phyloP scores from a whole-genome alignment of 2,797 vertebrate species.

The Fistularia tabacaria region DNA sequence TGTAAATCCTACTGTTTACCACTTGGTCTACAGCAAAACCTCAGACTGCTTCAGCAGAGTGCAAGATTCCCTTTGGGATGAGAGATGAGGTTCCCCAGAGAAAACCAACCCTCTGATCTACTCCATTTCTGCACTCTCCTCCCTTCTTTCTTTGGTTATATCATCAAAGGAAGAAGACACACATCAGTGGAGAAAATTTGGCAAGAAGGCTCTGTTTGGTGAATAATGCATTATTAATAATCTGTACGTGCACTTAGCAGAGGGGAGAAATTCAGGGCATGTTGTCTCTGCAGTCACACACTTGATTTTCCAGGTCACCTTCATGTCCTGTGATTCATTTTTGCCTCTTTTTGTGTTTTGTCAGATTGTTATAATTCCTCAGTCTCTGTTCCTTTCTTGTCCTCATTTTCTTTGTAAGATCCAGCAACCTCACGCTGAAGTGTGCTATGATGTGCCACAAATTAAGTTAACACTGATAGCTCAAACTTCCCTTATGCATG shows the following conservation, averaged over 20 bases:
- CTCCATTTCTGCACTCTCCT: constrained; percentile 49
- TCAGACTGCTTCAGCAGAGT: constrained; percentile 51
- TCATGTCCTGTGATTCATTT: constrained; percentile 46
- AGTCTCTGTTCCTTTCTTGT: constrained; percentile 23
- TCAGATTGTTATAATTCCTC: constrained; percentile 37
- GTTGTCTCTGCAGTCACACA: constrained; percentile 34
- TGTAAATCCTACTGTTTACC: constrained; percentile 54
- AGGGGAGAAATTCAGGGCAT: constrained; percentile 51
- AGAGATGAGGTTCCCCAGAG: constrained; percentile 54
- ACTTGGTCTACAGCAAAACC: constrained; percentile 41
- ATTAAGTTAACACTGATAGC: constrained; percentile 44
- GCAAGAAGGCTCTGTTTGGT: constrained; percentile 59
- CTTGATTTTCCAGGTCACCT: constrained; percentile 46
- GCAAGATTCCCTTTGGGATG: constrained; percentile 51
- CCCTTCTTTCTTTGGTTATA: constrained; percentile 62
- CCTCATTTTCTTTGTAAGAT: constrained; percentile 44
- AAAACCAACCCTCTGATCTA: constrained; percentile 58
- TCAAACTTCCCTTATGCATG: constrained; percentile 27
- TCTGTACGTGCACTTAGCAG: constrained; percentile 45
- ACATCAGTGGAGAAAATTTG: constrained; percentile 54
- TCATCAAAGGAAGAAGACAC: constrained; percentile 66
- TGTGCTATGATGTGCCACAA: constrained; percentile 50
- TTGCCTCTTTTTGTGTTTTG: constrained; percentile 46
- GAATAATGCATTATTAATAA: constrained; percentile 71
- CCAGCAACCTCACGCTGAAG: constrained; percentile 55